These are phyloP conservation scores for Paramuricea clavata DNA, from an alignment of 92 coral and sea anemone genomes.

Conservation along the genomic window DNA sequence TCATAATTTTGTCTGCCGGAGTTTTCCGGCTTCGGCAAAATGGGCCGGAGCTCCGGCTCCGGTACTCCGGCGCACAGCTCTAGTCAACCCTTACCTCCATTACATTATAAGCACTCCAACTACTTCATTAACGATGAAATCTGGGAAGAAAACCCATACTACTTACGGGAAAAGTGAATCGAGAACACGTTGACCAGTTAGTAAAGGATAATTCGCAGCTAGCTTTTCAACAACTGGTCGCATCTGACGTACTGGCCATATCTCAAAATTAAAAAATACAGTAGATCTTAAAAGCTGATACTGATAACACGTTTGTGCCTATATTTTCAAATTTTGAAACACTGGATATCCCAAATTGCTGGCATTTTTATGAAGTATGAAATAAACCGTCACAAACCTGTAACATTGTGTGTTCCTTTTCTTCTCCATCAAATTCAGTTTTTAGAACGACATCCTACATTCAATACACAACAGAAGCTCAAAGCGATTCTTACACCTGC, in stretches of 20 bases:
- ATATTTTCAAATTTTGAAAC: not conserved
- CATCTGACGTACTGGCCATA: constrained; percentile 99
- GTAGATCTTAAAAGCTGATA: not conserved
- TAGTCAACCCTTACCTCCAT: no score
- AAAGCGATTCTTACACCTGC: no score
- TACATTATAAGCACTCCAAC: no score
- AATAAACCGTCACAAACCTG: constrained; percentile 67
- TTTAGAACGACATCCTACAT: constrained; percentile 90
- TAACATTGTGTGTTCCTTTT: constrained; percentile 87
- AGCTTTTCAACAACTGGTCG: constrained; percentile 96
- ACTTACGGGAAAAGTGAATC: constrained; percentile 99
- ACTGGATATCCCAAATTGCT: not conserved
- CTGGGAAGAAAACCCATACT: not conserved
- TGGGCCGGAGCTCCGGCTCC: no score
- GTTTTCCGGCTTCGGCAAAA: no score
- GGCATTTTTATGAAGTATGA: not conserved
- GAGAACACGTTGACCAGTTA: constrained; percentile 96
- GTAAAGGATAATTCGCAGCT: constrained; percentile 94
- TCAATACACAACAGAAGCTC: not conserved
- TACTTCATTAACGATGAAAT: not conserved
- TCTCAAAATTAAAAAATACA: constrained; percentile 62
- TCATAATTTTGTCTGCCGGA: no score
- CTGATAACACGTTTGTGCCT: not conserved
- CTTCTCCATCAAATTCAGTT: constrained; percentile 96
- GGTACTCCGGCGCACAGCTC: no score